A percentile compares a stretch with the other conserved stretches of the same genome.
Evolutionary conservation across 2,888 invertebrate species (phyloP).

Genomic region (Meandrusa payeni): DNA sequence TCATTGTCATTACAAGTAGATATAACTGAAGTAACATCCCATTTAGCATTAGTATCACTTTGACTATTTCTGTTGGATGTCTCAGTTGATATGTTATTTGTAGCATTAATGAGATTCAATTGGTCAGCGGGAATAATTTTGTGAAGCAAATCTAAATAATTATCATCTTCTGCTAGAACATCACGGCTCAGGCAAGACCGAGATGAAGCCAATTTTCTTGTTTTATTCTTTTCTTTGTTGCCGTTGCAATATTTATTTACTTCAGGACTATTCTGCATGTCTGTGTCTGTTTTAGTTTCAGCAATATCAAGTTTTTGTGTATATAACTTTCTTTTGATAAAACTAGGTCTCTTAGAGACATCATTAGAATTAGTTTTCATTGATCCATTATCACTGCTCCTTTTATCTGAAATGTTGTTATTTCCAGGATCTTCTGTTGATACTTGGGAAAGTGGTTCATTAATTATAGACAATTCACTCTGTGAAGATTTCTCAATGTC

Average conservation of each 20-base stretch:
- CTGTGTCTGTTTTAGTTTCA: too few relatives aligned
- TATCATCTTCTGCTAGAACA: slow-evolving; percentile 47
- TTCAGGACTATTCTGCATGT: slow-evolving; percentile 56
- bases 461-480: not conserved
- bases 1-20: slow-evolving; percentile 48
- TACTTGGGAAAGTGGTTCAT: not conserved
- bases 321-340: slow-evolving; percentile 67
- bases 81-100: slow-evolving; percentile 42
- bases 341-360: slow-evolving; percentile 62
- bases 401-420: slow-evolving; percentile 1
- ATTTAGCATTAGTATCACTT: slow-evolving; percentile 42
- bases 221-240: slow-evolving; percentile 51
- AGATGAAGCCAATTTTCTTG: slow-evolving; percentile 53
- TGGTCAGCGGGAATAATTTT: slow-evolving; percentile 63
- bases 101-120: slow-evolving; percentile 51
- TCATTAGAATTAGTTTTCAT: not conserved
- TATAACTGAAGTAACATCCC: slow-evolving; percentile 57
- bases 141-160: slow-evolving; percentile 62
- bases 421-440: not conserved
- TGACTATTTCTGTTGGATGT: slow-evolving; percentile 32
- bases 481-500: slow-evolving; percentile 17
- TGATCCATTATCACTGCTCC: not conserved
- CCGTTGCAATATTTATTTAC: slow-evolving; percentile 42
- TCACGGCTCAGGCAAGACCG: slow-evolving; percentile 62
- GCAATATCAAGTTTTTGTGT: slow-evolving; percentile 63